Conservation (phyloP, 2,113 vertebrate genomes). For the Macrotis lagotis region DNA sequence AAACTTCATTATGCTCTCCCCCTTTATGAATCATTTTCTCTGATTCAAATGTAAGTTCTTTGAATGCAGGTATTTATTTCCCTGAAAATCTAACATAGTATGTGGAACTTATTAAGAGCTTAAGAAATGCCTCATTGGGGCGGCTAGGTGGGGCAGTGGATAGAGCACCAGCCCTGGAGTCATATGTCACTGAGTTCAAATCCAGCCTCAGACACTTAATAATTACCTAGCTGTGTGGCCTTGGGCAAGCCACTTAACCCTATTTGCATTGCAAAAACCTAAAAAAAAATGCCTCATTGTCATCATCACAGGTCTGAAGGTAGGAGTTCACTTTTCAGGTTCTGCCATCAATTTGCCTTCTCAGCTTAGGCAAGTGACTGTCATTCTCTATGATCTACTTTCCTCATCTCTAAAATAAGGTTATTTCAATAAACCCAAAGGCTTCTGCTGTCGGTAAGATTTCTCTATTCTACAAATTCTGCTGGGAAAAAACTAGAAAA, state of each 20-base stretch:
- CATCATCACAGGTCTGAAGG: neutral
- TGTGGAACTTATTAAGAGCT: too few species aligned
- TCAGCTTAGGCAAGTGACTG: neutral
- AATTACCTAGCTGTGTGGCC: too few species aligned
- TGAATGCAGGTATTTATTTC: neutral
- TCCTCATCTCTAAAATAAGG: neutral
- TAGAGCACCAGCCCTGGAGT: too few species aligned
- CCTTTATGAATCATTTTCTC: neutral
- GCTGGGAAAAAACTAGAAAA: neutral
- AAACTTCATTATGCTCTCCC: neutral
- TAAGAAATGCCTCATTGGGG: too few species aligned
- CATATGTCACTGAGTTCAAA: too few species aligned
- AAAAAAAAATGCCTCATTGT: too few species aligned
- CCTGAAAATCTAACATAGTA: neutral
- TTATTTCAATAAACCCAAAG: neutral
- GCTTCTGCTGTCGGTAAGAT: neutral
- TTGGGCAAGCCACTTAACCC: too few species aligned
- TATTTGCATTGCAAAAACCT: too few species aligned
- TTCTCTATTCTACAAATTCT: neutral
- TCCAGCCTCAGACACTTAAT: too few species aligned
- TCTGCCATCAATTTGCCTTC: neutral
- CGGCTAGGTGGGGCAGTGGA: too few species aligned
- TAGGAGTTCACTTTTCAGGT: neutral
- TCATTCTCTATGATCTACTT: neutral
- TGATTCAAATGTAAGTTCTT: neutral